Evolutionary conservation across 2,888 invertebrate genomes (phyloP).

Genomic region (Drosophila glabriapex): DNA sequence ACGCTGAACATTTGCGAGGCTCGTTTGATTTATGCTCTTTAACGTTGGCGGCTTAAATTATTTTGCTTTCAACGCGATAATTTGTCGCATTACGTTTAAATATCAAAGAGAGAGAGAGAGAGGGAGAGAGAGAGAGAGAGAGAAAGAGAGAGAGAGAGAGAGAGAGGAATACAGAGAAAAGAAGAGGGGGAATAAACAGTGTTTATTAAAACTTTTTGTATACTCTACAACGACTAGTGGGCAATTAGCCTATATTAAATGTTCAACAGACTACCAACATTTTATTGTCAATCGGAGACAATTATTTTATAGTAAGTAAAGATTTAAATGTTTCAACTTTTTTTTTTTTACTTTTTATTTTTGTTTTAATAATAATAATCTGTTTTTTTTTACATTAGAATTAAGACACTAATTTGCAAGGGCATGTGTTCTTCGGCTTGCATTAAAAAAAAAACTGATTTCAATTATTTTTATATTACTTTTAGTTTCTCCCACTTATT

Average conservation of each 20-base stretch:
- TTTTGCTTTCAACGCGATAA: slow-evolving; percentile 59
- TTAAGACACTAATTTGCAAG: not conserved
- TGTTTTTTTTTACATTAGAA: not conserved
- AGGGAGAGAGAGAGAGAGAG: not conserved
- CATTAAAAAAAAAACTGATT: not conserved
- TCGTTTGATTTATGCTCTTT: slow-evolving; percentile 65
- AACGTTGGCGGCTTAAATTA: slow-evolving; percentile 63
- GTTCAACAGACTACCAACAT: not conserved
- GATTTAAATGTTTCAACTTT: not conserved
- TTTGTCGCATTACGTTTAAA: slow-evolving; percentile 49
- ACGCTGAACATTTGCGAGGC: slow-evolving; percentile 19
- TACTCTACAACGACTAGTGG: slow-evolving; percentile 1
- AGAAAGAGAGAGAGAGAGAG: not conserved
- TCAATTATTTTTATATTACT: slow-evolving; percentile 36
- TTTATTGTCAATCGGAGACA: not conserved
- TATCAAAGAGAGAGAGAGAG: not conserved
- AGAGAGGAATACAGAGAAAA: not conserved
- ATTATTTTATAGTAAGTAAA: not conserved
- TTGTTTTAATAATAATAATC: not conserved
- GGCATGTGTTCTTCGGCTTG: not conserved
- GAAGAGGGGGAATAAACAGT: not conserved
- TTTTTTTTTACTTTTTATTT: not conserved
- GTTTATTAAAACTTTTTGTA: not conserved
- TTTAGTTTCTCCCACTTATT: slow-evolving; percentile 59
- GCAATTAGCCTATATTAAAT: slow-evolving; percentile 7